phyloP scores from a whole-genome alignment of 1,140 invertebrate species.

The Ceratina japonica region DNA sequence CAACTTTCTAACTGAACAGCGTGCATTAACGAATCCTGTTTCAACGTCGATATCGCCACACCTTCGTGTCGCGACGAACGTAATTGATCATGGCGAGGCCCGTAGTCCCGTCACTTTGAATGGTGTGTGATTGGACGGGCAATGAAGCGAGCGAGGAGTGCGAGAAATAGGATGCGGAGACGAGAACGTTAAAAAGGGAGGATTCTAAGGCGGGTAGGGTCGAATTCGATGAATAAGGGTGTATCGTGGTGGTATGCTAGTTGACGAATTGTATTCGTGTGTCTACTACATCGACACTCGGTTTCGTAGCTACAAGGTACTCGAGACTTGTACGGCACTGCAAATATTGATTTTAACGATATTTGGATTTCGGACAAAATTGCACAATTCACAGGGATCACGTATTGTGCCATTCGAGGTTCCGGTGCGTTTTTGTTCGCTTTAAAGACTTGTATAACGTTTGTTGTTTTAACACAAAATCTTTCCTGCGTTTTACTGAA shows the following conservation, averaged over 20 bases:
- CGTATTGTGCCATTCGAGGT: not conserved
- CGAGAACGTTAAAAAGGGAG: slow-evolving; percentile 30
- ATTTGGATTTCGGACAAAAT: not conserved
- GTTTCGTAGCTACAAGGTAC: not conserved
- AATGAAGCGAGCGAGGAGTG: slow-evolving; percentile 58
- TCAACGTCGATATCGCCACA: not conserved
- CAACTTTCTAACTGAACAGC: too few species aligned
- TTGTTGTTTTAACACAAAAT: not conserved
- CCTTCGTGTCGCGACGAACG: slow-evolving; percentile 46
- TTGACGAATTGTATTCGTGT: not conserved
- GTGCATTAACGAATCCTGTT: slow-evolving; percentile 39
- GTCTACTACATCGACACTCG: not conserved
- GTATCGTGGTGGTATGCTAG: not conserved
- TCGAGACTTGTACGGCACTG: not conserved
- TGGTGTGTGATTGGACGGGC: slow-evolving; percentile 69
- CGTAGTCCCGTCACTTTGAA: slow-evolving; percentile 66
- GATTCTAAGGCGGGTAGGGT: slow-evolving; percentile 21
- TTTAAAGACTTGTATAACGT: not conserved
- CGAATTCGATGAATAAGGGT: not conserved
- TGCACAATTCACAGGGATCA: not conserved
- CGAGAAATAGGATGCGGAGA: slow-evolving; percentile 44
- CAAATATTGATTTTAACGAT: not conserved
- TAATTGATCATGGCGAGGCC: slow-evolving; percentile 64
- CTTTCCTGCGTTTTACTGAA: too few species aligned
- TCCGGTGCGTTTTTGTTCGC: not conserved